Conservation (phyloP, 2,113 vertebrate genomes). For the Microcebus griseorufus region DNA sequence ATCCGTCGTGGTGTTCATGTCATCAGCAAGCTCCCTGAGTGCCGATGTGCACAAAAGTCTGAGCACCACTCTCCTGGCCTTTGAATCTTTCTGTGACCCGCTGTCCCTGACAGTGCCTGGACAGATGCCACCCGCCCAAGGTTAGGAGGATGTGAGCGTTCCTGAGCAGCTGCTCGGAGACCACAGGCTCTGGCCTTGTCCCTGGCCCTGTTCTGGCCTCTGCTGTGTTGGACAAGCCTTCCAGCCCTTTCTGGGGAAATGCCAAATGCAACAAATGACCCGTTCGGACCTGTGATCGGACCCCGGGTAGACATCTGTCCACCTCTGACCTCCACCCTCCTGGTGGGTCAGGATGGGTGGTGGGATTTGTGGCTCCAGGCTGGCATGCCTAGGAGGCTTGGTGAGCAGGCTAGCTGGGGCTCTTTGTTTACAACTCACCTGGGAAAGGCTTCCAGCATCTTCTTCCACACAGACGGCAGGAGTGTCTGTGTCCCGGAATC, state of each 20-base stretch:
- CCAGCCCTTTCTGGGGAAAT: conserved; percentile 24
- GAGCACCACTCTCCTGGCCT: neutral
- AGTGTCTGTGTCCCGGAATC: neutral
- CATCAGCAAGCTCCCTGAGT: neutral
- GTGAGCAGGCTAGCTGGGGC: neutral
- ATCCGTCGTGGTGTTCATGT: fast-evolving
- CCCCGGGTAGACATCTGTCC: neutral
- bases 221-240: neutral
- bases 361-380: neutral
- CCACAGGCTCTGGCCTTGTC: neutral
- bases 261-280: neutral
- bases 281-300: neutral
- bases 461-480: neutral
- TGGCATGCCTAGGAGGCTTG: neutral
- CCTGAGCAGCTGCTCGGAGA: neutral
- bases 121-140: neutral
- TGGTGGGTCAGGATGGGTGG: neutral
- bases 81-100: neutral
- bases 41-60: neutral
- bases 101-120: neutral
- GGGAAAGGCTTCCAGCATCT: neutral
- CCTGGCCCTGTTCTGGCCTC: neutral
- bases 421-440: neutral
- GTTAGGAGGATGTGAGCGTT: neutral
- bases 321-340: neutral